A percentile compares a stretch with the other conserved stretches of the same genome.
Conservation (phyloP, 1,140 invertebrate genomes). For the Batillaria attramentaria region DNA sequence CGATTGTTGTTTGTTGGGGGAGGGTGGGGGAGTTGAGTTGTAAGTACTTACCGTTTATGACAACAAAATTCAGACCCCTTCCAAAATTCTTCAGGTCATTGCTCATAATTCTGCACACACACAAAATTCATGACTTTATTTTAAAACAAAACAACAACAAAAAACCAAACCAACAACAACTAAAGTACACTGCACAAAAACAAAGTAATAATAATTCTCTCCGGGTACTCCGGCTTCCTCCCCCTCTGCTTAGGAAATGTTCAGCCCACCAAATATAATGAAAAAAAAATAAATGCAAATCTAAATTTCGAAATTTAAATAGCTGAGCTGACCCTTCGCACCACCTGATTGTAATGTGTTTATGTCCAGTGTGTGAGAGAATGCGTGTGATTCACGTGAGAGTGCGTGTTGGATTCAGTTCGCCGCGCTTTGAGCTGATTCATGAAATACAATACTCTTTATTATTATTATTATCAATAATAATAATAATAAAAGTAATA, state of each 20-base stretch:
- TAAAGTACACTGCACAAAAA: background rate
- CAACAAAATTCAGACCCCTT: conserved; percentile 58
- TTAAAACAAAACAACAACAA: background rate
- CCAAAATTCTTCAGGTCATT: conserved; percentile 53
- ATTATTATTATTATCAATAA: background rate
- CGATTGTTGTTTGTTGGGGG: background rate
- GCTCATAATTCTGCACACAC: conserved; percentile 53
- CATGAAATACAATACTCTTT: background rate
- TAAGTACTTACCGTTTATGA: conserved; percentile 57
- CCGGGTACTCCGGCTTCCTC: too few relatives aligned
- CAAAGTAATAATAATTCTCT: background rate
- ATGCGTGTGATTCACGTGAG: too few relatives aligned
- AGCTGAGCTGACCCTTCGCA: too few relatives aligned
- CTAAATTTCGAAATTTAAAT: too few relatives aligned
- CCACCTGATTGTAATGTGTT: too few relatives aligned
- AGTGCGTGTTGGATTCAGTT: too few relatives aligned
- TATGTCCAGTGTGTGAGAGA: too few relatives aligned
- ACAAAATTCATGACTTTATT: background rate
- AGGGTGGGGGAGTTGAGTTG: background rate
- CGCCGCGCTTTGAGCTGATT: too few relatives aligned
- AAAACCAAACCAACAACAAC: background rate
- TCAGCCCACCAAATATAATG: background rate
- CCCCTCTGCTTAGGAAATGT: too few relatives aligned
- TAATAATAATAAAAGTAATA: too few relatives aligned
- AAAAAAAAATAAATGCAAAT: too few relatives aligned